Percentiles rank a stretch among this genome's conserved stretches.
Conservation (phyloP, 2,888 invertebrate species). For the Hartigia nigra region DNA sequence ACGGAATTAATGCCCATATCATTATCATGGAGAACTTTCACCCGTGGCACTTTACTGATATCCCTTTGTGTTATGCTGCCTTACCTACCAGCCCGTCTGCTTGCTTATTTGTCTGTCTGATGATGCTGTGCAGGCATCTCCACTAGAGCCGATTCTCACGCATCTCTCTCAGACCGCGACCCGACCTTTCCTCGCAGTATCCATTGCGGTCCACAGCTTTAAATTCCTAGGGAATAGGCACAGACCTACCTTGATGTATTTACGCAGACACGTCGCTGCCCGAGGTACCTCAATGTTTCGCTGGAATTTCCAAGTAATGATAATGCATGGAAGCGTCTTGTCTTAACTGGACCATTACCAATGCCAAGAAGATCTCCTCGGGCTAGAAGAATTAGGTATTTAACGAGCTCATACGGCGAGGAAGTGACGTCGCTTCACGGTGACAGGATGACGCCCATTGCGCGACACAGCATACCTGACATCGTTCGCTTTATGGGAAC, state of each 20-base stretch:
- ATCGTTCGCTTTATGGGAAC: background rate
- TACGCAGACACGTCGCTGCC: too few relatives aligned
- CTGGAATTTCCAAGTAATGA: too few relatives aligned
- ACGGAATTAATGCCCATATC: conserved; percentile 35
- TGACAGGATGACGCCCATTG: background rate
- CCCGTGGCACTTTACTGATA: conserved; percentile 17
- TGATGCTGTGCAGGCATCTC: background rate
- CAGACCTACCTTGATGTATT: background rate
- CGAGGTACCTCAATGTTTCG: too few relatives aligned
- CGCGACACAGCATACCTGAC: background rate
- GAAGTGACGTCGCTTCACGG: background rate
- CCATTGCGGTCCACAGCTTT: background rate
- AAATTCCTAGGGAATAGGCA: background rate
- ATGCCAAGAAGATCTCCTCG: background rate
- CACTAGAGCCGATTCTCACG: background rate
- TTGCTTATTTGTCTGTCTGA: background rate
- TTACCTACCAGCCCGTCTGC: background rate
- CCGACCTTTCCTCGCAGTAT: conserved; percentile 12
- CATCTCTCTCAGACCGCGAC: conserved; percentile 11
- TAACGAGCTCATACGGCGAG: background rate
- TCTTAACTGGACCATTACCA: background rate
- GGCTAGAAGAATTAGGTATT: background rate
- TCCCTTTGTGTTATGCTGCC: background rate
- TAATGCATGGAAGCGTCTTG: background rate
- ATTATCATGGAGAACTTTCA: conserved; percentile 49